Evolutionary conservation across 2,888 invertebrate species (phyloP).

Genomic region (Embidobia sp.): DNA sequence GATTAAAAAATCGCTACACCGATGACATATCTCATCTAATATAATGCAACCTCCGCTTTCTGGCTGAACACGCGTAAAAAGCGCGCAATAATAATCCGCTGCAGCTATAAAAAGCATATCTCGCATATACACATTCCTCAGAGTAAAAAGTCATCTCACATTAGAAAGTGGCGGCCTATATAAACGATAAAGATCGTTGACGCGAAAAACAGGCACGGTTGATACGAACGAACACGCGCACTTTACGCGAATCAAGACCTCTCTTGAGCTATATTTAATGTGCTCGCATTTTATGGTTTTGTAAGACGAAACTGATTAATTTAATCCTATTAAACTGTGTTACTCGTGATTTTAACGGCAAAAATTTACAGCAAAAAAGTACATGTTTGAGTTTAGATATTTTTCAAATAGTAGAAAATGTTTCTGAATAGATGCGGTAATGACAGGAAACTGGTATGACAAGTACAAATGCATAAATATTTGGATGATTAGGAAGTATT

Average conservation of each 20-base stretch:
- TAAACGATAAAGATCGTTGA: constrained; percentile 37
- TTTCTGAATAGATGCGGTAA: too few species aligned
- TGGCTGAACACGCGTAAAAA: constrained; percentile 1
- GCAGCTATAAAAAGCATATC: constrained; percentile 22
- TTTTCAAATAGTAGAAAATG: too few species aligned
- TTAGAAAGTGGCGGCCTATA: constrained; percentile 50
- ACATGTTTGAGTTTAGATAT: too few species aligned
- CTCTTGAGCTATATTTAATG: not conserved
- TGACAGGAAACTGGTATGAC: too few species aligned
- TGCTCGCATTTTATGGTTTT: not conserved
- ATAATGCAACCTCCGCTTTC: constrained; percentile 8
- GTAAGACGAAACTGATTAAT: not conserved
- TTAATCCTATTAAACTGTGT: too few species aligned
- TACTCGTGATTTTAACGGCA: too few species aligned
- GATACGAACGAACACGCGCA: constrained; percentile 6
- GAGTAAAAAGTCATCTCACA: constrained; percentile 47
- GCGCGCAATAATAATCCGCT: constrained; percentile 14
- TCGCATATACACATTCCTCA: constrained; percentile 41
- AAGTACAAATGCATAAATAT: too few species aligned
- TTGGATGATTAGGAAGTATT: too few species aligned
- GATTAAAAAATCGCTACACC: constrained; percentile 9
- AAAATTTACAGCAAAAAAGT: too few species aligned
- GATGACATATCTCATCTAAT: constrained; percentile 1
- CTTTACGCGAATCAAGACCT: not conserved
- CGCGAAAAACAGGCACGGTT: constrained; percentile 27